Evolutionary conservation across 2,888 invertebrate species (phyloP), one percentile per base, ranked within the genome.

Genomic region (Electrophaes corylata): DNA sequence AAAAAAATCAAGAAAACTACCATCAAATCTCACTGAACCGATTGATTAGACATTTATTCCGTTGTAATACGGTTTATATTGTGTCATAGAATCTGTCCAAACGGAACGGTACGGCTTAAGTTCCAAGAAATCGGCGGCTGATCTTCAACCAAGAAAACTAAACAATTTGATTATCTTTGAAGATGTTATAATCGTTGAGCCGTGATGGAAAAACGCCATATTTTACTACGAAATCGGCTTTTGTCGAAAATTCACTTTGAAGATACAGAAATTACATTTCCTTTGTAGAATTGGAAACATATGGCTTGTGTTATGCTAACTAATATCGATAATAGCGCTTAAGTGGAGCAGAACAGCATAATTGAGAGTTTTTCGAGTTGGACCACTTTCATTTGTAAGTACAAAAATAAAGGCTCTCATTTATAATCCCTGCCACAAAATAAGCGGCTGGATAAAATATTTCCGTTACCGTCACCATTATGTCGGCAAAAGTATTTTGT

Each of bases 51-150:
- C n/a, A n/a, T n/a, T n/a, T n/a, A n/a, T n/a, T n/a, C n/a, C n/a
- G n/a, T n/a, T n/a, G n/a, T n/a, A n/a, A n/a, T n/a, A n/a, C n/a
- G n/a, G n/a, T n/a, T n/a, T n/a, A n/a, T n/a, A n/a, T n/a, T n/a
- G n/a, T n/a, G n/a, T n/a, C n/a, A n/a, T n/a, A n/a, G n/a, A n/a
- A n/a, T n/a, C n/a, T n/a, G n/a, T n/a, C n/a, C n/a, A n/a, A n/a
- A n/a, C n/a, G n/a, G n/a, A n/a, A n/a, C n/a, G n/a, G n/a, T n/a
- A n/a, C n/a, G n/a, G n/a, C n/a, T n/a, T n/a, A 23, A 31, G 31
- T 52, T 65, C 62, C 44, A 11, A 5, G 51, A 58, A 62, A 60
- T 63, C 69, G 47, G 71, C 61, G 71, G 71, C 39, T 48, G 23
- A 50, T 26, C 47, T 50, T 69, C 69, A 70, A 40, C 16, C 20